Percentiles rank a stretch among this genome's conserved stretches.
Evolutionary conservation across 2,797 vertebrate genomes (phyloP).

Genomic region (Mionectes olivaceus): DNA sequence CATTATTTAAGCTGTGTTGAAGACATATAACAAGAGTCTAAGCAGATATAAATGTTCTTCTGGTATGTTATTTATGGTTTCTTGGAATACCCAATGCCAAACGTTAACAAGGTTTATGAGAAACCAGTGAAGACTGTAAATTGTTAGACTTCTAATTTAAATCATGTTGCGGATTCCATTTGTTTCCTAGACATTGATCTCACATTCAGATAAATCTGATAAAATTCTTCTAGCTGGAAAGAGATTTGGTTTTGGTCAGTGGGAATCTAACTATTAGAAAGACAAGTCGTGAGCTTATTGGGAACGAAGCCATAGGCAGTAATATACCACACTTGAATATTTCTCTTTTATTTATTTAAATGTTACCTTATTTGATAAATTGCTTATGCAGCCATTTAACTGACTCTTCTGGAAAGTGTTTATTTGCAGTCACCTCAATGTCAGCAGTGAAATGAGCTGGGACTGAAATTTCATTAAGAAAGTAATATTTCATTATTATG

Average conservation of each 20-base stretch:
- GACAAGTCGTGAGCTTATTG: conserved; percentile 58
- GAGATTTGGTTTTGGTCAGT: conserved; percentile 69
- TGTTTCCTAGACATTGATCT: conserved; percentile 69
- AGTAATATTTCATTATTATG: conserved; percentile 71
- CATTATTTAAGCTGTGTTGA: conserved; percentile 69
- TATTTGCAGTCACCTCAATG: conserved; percentile 62
- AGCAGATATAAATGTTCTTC: conserved; percentile 74
- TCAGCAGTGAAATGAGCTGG: conserved; percentile 71
- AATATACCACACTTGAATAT: conserved; percentile 45
- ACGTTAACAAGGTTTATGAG: conserved; percentile 77
- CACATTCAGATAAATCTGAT: conserved; percentile 73
- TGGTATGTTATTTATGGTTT: conserved; percentile 73
- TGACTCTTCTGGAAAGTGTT: conserved; percentile 71
- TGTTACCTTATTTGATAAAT: conserved; percentile 44
- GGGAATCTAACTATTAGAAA: conserved; percentile 49
- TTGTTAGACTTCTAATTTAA: conserved; percentile 72
- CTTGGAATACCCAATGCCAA: conserved; percentile 76
- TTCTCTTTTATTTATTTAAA: conserved; percentile 62
- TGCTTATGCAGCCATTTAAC: conserved; percentile 70
- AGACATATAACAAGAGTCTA: conserved; percentile 67
- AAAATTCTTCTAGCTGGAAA: conserved; percentile 65
- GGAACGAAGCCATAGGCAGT: conserved; percentile 65
- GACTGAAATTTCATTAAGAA: conserved; percentile 75
- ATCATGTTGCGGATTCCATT: conserved; percentile 72
- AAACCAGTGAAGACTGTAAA: conserved; percentile 73